Evolutionary conservation across 2,888 invertebrate genomes (phyloP).

Genomic region (Dione vanillae): DNA sequence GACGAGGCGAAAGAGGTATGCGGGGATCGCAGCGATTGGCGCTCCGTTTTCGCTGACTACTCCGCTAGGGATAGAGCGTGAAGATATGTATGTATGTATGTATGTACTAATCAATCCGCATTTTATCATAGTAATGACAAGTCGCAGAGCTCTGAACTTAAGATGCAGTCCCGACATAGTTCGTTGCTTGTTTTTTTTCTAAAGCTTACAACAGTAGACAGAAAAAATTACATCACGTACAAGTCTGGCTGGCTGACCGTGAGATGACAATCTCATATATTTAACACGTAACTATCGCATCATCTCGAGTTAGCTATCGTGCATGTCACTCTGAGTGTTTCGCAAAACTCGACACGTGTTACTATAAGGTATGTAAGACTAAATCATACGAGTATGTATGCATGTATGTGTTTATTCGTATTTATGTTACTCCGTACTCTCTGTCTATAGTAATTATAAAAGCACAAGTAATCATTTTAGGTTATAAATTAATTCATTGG

Average conservation of each 20-base stretch:
- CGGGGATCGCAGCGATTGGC: too few species aligned
- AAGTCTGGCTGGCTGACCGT: conserved; percentile 10
- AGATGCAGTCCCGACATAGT: too few species aligned
- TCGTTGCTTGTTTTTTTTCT: too few species aligned
- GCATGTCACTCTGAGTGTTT: conserved; percentile 28
- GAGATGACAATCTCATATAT: conserved; percentile 29
- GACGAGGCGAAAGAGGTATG: too few species aligned
- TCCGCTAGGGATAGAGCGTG: too few species aligned
- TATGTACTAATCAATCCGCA: too few species aligned
- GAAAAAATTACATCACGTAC: conserved; percentile 14
- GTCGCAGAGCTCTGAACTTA: too few species aligned
- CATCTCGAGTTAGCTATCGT: conserved; percentile 26
- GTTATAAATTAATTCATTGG: too few species aligned
- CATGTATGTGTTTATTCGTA: not conserved
- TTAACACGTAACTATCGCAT: conserved; percentile 26
- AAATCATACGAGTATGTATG: not conserved
- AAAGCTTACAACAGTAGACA: not conserved
- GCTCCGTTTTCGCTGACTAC: too few species aligned
- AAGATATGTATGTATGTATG: too few species aligned
- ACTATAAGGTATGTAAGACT: conserved; percentile 1
- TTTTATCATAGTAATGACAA: too few species aligned
- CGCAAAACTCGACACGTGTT: conserved; percentile 11
- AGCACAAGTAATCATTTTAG: too few species aligned
- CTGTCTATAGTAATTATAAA: not conserved
- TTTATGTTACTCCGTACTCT: not conserved